Evolutionary conservation across 2,113 vertebrate species (phyloP), one percentile per base, ranked within the genome.

Genomic region (Cariama cristata): DNA sequence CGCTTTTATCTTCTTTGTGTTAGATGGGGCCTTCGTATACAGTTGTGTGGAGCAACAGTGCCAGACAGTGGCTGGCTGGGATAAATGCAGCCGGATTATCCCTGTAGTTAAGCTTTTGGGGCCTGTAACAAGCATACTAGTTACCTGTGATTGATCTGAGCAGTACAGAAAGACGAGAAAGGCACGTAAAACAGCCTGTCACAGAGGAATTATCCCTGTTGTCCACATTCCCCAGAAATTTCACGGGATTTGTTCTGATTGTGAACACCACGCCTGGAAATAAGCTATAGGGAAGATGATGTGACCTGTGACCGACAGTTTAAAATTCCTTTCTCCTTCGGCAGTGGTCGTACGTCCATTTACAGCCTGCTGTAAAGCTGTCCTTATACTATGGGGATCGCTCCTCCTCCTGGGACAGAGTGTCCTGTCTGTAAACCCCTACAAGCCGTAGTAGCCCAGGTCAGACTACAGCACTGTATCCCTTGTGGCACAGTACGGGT

Each of bases 41-140:
- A 63, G 12, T 26, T 89, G 44, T 2, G 0, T 79, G 84, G 97
- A 97, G 87, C 96, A 97, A 94, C 81, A 96, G 91, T 96, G 96
- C 94, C 94, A 55, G 77, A 40, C 91, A 82, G 95, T 82, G 97
- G 96, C 93, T 87, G 89, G 14, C 60, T 87, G 66, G 33, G 45
- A 68, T 89, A 92, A 96, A 77, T 92, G 93, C 95, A 96, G 58
- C 67, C 68, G 76, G 35, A 24, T 79, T 87, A 59, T 64, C 14
- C 28, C 24, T 28, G 6, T 23, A 15, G 24, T 68, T 62, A 38
- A 47, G 45, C n/a, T 53, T 80, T 50, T 32, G 64, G 23, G 42
- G 44, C 8, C 52, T 35, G 26, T 1, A 56, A 35, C 10, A 67
- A 44, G 47, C 40, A 35, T 19, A 3, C 18, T 19, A 38, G 28